A percentile compares a stretch with the other conserved stretches of the same genome.
These are phyloP conservation scores for Dermatemys mawii DNA, from an alignment of 2,113 vertebrate genomes.

Conservation along the genomic window DNA sequence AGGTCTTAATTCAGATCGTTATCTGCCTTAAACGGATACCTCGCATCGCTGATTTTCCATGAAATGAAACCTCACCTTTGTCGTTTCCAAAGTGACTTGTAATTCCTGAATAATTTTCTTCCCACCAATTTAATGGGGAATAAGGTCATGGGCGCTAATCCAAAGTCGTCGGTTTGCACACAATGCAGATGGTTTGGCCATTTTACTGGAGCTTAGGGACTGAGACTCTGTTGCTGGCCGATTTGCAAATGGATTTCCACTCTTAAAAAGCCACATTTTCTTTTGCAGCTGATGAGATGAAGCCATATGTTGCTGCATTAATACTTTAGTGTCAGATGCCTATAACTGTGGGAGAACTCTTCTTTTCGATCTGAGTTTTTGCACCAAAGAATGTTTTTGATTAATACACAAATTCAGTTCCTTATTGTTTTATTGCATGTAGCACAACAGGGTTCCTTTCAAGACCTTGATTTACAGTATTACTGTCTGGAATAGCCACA, in stretches of 20 bases:
- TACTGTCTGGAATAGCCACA: neutral
- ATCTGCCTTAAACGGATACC: neutral
- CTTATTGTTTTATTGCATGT: neutral
- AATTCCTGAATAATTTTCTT: constrained; percentile 65
- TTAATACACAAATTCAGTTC: neutral
- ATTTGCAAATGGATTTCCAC: constrained; percentile 61
- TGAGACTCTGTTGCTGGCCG: constrained; percentile 51
- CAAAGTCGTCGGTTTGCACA: constrained; percentile 68
- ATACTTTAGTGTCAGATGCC: constrained; percentile 44
- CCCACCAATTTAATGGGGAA: constrained; percentile 52
- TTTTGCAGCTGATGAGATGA: constrained; percentile 47
- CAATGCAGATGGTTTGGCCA: constrained; percentile 49
- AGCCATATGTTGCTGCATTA: constrained; percentile 45
- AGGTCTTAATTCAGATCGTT: neutral
- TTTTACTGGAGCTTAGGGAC: constrained; percentile 59
- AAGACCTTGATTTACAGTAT: constrained; percentile 7
- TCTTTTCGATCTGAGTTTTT: constrained; percentile 28
- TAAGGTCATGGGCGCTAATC: constrained; percentile 46
- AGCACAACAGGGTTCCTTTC: neutral
- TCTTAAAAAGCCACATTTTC: constrained; percentile 65
- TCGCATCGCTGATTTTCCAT: constrained; percentile 52
- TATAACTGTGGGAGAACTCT: constrained; percentile 15
- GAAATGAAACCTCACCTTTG: too few species aligned
- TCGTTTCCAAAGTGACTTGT: constrained; percentile 27
- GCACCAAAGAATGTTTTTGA: neutral